Percentiles rank a stretch among this genome's conserved stretches.
Conservation (phyloP, 1,140 invertebrate genomes). For the Drosophila asahinai region DNA sequence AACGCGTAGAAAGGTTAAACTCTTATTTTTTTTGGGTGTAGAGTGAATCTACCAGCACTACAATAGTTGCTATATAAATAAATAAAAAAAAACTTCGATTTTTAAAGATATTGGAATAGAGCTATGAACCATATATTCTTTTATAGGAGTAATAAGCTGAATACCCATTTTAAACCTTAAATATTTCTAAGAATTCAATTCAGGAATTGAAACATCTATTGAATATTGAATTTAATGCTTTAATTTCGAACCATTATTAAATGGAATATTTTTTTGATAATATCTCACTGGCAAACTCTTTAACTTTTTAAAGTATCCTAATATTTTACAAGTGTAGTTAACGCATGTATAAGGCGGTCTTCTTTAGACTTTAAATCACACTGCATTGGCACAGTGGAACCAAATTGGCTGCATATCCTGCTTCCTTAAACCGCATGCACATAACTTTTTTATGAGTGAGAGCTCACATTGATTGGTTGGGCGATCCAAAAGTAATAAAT, state of each 20-base stretch:
- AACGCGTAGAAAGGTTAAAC: too few species aligned
- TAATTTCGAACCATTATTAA: not conserved
- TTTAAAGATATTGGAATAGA: too few species aligned
- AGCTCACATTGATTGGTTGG: not conserved
- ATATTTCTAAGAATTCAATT: not conserved
- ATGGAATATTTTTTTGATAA: not conserved
- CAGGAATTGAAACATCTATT: not conserved
- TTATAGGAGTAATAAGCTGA: too few species aligned
- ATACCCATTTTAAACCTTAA: not conserved
- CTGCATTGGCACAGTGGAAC: constrained; percentile 22
- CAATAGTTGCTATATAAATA: too few species aligned
- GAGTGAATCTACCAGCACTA: too few species aligned
- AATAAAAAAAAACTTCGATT: too few species aligned
- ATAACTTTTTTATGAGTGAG: not conserved
- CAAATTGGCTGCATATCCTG: constrained; percentile 43
- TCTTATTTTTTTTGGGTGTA: too few species aligned
- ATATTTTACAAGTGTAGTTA: not conserved
- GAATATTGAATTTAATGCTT: too few species aligned
- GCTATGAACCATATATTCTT: too few species aligned
- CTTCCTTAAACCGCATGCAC: constrained; percentile 15
- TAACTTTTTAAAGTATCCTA: not conserved
- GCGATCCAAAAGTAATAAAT: constrained; percentile 5
- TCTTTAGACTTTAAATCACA: constrained; percentile 50
- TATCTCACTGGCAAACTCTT: not conserved
- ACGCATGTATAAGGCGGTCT: constrained; percentile 28